A percentile compares a stretch with the other conserved stretches of the same genome.
Conservation (phyloP, 2,113 vertebrate species). For the rat (Rattus norvegicus) region DNA sequence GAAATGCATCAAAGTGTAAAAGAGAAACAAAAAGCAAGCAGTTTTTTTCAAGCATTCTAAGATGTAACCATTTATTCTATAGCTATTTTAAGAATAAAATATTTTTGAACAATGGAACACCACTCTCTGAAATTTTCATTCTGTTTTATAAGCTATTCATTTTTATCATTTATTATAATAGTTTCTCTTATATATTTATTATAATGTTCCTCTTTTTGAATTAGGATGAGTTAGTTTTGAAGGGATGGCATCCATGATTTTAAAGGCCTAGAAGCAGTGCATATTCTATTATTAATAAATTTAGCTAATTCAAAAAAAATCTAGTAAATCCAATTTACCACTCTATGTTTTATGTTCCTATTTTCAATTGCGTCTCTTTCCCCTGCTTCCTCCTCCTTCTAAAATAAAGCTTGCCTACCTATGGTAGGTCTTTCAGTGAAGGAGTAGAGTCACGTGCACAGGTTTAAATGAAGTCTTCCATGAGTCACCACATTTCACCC, state of each 20-base stretch:
- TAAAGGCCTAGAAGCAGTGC: slow-evolving; percentile 46
- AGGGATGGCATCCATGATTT: background rate
- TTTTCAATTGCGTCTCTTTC: background rate
- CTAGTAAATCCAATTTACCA: background rate
- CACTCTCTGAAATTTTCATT: slow-evolving; percentile 48
- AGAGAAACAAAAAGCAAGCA: background rate
- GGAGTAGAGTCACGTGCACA: background rate
- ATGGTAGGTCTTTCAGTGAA: slow-evolving; percentile 45
- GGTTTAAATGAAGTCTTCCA: background rate
- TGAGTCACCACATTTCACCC: slow-evolving; percentile 12
- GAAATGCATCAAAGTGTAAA: slow-evolving; percentile 4
- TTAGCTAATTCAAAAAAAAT: background rate
- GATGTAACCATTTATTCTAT: slow-evolving; percentile 23
- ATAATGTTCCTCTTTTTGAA: slow-evolving; percentile 35
- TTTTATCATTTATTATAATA: slow-evolving; percentile 1
- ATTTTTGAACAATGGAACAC: slow-evolving; percentile 7
- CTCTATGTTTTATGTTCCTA: background rate
- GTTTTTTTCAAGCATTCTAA: slow-evolving; percentile 37
- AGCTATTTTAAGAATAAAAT: slow-evolving; percentile 45
- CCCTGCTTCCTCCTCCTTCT: no score
- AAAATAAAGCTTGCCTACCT: slow-evolving; percentile 24
- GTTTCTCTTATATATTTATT: slow-evolving; percentile 17
- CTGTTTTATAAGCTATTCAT: background rate
- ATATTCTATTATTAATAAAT: background rate
- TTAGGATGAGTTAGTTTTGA: slow-evolving; percentile 20